Evolutionary conservation across 1,140 invertebrate genomes (phyloP).

Genomic region (Galendromus occidentalis): DNA sequence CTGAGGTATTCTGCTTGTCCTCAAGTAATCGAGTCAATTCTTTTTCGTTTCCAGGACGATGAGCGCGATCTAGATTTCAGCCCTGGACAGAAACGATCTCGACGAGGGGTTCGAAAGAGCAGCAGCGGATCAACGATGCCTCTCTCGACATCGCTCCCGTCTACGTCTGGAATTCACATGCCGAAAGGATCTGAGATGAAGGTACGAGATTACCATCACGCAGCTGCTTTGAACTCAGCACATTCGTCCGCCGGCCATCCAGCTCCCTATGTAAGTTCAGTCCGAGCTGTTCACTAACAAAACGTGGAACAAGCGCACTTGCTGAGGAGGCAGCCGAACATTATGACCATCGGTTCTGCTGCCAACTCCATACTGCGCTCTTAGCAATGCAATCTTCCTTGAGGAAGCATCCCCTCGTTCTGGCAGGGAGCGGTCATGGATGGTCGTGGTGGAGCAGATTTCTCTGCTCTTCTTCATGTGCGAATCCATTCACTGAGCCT

Average conservation of each 20-base stretch:
- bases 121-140: background rate
- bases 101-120: background rate
- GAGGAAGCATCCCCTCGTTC: too few species aligned
- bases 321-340: too few species aligned
- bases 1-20: too few species aligned
- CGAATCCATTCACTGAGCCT: too few species aligned
- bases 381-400: too few species aligned
- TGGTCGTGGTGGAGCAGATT: too few species aligned
- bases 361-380: too few species aligned
- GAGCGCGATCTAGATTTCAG: slow-evolving; percentile 8
- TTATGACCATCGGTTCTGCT: too few species aligned
- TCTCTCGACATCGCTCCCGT: background rate
- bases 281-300: background rate
- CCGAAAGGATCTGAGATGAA: slow-evolving; percentile 5
- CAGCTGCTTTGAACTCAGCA: too few species aligned
- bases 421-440: too few species aligned
- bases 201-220: background rate
- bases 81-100: slow-evolving; percentile 1
- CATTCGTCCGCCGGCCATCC: background rate
- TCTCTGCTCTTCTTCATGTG: too few species aligned
- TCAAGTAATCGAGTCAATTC: background rate
- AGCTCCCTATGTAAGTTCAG: slow-evolving; percentile 9
- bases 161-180: background rate
- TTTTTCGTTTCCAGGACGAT: background rate
- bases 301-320: too few species aligned